These are phyloP conservation scores for Apodemia duryi DNA, from an alignment of 2,888 invertebrate species.

Conservation along the genomic window DNA sequence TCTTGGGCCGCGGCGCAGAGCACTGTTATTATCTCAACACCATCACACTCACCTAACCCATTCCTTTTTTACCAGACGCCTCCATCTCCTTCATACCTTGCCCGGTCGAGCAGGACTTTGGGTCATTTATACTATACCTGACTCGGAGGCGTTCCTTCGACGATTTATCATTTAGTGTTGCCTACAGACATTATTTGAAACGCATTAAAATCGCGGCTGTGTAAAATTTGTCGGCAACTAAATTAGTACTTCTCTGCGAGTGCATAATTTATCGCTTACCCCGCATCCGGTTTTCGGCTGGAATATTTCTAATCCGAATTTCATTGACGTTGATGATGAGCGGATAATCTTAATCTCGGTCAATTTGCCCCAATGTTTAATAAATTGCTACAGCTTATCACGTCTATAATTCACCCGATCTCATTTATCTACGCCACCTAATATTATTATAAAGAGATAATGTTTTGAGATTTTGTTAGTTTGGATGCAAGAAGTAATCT, in stretches of 20 bases:
- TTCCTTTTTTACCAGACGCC: constrained; percentile 72
- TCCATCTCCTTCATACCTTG: constrained; percentile 58
- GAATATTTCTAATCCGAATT: constrained; percentile 65
- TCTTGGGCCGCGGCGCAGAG: constrained; percentile 47
- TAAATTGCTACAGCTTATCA: background rate
- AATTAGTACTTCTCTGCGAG: constrained; percentile 72
- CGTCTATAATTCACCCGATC: background rate
- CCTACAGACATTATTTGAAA: constrained; percentile 79
- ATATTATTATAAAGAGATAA: background rate
- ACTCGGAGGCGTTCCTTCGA: constrained; percentile 68
- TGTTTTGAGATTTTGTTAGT: too few relatives aligned
- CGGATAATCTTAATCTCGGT: background rate
- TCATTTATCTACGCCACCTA: background rate
- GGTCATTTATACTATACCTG: constrained; percentile 66
- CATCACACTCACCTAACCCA: constrained; percentile 69
- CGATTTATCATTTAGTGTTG: constrained; percentile 79
- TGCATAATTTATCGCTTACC: constrained; percentile 72
- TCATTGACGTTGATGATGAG: constrained; percentile 59
- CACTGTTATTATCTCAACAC: constrained; percentile 80
- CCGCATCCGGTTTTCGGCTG: constrained; percentile 59
- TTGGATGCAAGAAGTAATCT: too few relatives aligned
- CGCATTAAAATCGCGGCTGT: constrained; percentile 77
- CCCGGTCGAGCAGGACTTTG: constrained; percentile 49
- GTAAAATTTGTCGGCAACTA: constrained; percentile 77
- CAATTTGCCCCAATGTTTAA: constrained; percentile 8